Conservation (phyloP, 2,797 vertebrate species). For the Coendou prehensilis region DNA sequence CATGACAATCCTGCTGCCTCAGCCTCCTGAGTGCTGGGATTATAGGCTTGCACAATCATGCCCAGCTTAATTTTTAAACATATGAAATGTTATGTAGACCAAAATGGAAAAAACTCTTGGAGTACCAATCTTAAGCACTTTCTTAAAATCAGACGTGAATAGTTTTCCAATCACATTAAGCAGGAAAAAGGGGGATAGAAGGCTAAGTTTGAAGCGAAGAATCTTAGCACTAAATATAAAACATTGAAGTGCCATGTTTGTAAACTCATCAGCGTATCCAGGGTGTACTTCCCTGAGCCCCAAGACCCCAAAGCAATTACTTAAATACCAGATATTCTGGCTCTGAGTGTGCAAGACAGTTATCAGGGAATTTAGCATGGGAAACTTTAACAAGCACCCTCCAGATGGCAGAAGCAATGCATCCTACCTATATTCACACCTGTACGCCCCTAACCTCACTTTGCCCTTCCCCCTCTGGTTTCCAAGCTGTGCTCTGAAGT, state of each 20-base stretch:
- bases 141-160: not conserved
- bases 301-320: slow-evolving; percentile 36
- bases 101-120: not conserved
- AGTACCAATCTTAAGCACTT: not conserved
- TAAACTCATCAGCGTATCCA: slow-evolving; percentile 38
- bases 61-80: not conserved
- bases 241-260: not conserved
- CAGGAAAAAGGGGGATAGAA: not conserved
- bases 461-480: slow-evolving; percentile 46
- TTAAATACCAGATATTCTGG: slow-evolving; percentile 40
- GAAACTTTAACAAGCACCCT: slow-evolving; percentile 73
- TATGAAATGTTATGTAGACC: not conserved
- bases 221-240: not conserved
- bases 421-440: slow-evolving; percentile 31
- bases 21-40: not conserved
- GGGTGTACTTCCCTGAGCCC: not conserved
- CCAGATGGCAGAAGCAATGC: slow-evolving; percentile 79
- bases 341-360: slow-evolving; percentile 68
- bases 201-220: not conserved
- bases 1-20: not conserved
- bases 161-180: not conserved
- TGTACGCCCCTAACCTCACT: not conserved
- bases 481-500: slow-evolving; percentile 45
- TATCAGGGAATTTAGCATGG: slow-evolving; percentile 66
- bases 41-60: not conserved